These are phyloP conservation scores for Brachyhypopomus occidentalis DNA, from an alignment of 2,113 vertebrate species.

Conservation along the genomic window DNA sequence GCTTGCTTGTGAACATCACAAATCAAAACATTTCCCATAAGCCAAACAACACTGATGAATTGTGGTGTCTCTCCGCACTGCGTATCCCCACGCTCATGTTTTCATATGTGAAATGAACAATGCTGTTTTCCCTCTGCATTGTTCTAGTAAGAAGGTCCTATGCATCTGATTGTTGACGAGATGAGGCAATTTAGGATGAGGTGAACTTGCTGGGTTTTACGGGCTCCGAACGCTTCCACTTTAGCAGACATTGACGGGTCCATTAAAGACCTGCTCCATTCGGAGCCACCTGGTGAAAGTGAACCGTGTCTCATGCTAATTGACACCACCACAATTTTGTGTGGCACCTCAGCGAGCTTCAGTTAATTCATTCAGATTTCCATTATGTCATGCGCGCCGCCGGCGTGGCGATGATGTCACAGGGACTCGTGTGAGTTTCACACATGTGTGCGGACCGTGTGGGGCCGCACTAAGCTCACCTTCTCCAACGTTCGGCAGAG, in stretches of 20 bases:
- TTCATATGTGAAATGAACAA: conserved; percentile 20
- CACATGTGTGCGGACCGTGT: background rate
- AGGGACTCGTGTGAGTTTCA: background rate
- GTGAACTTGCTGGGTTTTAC: background rate
- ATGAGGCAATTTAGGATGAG: background rate
- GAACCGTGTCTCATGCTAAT: background rate
- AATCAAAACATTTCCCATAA: conserved; percentile 45
- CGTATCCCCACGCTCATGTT: conserved; percentile 11
- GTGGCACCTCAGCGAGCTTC: background rate
- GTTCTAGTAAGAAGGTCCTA: background rate
- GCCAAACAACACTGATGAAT: conserved; percentile 42
- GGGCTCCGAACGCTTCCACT: background rate
- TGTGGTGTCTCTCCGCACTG: conserved; percentile 12
- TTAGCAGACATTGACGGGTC: background rate
- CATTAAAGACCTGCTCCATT: background rate
- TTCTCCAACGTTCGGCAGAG: background rate
- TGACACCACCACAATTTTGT: too few species aligned
- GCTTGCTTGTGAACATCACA: conserved; percentile 35
- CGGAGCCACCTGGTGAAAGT: background rate
- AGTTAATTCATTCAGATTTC: conserved; percentile 35
- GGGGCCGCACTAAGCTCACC: background rate
- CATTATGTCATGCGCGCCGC: conserved; percentile 29
- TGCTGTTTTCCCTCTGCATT: background rate
- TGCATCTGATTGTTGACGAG: conserved; percentile 1
- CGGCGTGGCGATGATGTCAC: background rate